Evolutionary conservation across 2,113 vertebrate genomes (phyloP), one percentile per base, ranked within the genome.

Genomic region (Chitala chitala): DNA sequence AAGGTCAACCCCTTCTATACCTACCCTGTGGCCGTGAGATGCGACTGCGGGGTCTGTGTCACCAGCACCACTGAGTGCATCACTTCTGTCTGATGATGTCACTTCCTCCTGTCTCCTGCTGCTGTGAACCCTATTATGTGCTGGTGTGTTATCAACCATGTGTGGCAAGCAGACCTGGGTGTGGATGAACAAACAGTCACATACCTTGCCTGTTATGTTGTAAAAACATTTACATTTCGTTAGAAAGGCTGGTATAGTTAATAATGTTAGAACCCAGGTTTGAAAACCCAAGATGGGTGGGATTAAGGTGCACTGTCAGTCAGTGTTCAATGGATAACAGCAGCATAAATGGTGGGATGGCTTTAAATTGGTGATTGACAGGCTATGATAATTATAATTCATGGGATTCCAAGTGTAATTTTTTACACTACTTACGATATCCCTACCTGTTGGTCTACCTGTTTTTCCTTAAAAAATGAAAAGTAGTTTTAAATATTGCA

Each of bases 11-110:
- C 95, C 0, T 86, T 78, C 80, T 98, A 95, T 84, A 94, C 89
- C 9, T 98, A 94, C 74, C 94, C 94, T 0, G 86, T 93, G 78
- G 96, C 96, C 44, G 80, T 96, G 74, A 85, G 93, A 24, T 98
- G 96, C 0, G 88, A 92, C 87, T 98, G 96, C 0, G 89, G 89
- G 0, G 74, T 94, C 15, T 98, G 96, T 75, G 88, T 88, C 75
- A 95, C 94, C 0, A 86, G 90, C 54, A 94, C 91, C 55, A 98
- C 95, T 0, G 94, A 96, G 75, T 98, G 96, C 0, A 91, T 94
- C 78, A 94, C 92, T 0, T 77, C 90, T 0, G 79, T 86, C 38
- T 89, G 42, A 82, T 24, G 71, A 31, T 2, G 17, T 74, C 24
- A 29, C 68, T 59, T 44, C 66, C 38, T 29, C n/a, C 22, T 56